Base-by-base conservation (phyloP, 2,888 invertebrate genomes). In the Dasypolia templi region DNA sequence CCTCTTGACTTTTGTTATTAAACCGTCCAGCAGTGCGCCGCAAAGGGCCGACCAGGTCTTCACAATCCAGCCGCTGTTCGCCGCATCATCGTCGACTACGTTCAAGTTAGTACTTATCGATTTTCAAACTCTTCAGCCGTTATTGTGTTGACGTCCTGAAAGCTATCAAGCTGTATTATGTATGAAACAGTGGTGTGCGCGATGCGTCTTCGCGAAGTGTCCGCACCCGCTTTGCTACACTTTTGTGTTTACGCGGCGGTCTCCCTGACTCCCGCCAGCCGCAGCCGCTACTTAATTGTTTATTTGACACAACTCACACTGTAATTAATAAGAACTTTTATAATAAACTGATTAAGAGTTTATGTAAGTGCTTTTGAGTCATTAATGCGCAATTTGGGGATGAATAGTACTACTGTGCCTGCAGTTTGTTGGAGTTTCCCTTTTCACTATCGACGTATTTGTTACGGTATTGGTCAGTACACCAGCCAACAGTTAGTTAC, bases 51-150 rank as follows among this genome's bases (percentile, higher is more conserved):
- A 58, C 11, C 46, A 58, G 51, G 58, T 26, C 62, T 29, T 39
- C 32, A 3, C 46, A 46, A 12, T 29, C 29, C 29, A 29, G 70
- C 22, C 62, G n/a, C 75, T 62, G 44, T 49, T 59, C 55, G 59
- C 53, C 72, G 35, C 68, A n/a, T 51, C 59, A 72, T 64, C 72
- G 59, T 49, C 66, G 29, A 55, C 64, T 58, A 32, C 66, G 44
- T 53, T 61, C 61, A 80, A 78, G 86, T 86, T 74, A 86, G 85
- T 86, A n/a, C n/a, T n/a, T n/a, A 86, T 85, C 63, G 80, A 84
- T 80, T 80, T 67, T 62, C 46, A n/a, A n/a, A n/a, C 63, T 55
- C 56, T 72, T n/a, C 44, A 65, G 46, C 59, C 26, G 65, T 29
- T 49, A 46, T 63, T 29, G 67, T 72, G 55, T 53, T 73, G 74